These are phyloP conservation scores for Cliona cf. orientalis DNA, from an alignment of 37 sponge, comb jelly and placozoan species.

Conservation along the genomic window DNA sequence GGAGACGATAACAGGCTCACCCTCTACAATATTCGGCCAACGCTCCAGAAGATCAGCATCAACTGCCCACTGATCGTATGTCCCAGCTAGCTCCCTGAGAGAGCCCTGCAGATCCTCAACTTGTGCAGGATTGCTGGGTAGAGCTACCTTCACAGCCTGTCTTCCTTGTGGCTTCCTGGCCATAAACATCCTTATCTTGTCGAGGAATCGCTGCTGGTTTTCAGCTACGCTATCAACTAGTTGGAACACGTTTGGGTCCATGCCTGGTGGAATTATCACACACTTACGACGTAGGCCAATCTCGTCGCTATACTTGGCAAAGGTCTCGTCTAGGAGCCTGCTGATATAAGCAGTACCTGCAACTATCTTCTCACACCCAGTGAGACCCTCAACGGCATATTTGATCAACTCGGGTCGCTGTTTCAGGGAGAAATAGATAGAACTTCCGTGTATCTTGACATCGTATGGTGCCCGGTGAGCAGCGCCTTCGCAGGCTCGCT, in stretches of 20 bases:
- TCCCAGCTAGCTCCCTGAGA: constrained; percentile 2
- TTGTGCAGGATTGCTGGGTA: constrained; percentile 7
- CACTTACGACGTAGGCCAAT: neutral
- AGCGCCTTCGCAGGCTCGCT: constrained; percentile 26
- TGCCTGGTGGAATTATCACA: constrained; percentile 24
- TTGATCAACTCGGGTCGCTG: constrained; percentile 21
- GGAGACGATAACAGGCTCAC: constrained; percentile 23
- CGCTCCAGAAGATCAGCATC: constrained; percentile 33
- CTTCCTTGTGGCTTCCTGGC: constrained; percentile 17
- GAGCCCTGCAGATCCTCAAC: neutral
- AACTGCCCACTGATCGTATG: constrained; percentile 28
- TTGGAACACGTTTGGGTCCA: constrained; percentile 32
- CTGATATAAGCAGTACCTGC: constrained; percentile 17
- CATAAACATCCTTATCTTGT: neutral
- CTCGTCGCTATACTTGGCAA: constrained; percentile 6
- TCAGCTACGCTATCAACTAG: neutral
- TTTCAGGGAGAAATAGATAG: constrained; percentile 7
- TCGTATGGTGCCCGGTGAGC: constrained; percentile 28
- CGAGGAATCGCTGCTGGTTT: constrained; percentile 14
- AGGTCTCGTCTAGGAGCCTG: constrained; percentile 16
- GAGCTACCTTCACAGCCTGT: neutral
- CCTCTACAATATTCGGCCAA: constrained; percentile 23
- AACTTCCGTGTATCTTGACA: constrained; percentile 26
- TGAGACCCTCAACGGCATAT: constrained; percentile 38
- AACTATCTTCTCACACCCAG: constrained; percentile 3